Conservation (phyloP, 2,888 invertebrate species). For the Drosophila yooni region DNA sequence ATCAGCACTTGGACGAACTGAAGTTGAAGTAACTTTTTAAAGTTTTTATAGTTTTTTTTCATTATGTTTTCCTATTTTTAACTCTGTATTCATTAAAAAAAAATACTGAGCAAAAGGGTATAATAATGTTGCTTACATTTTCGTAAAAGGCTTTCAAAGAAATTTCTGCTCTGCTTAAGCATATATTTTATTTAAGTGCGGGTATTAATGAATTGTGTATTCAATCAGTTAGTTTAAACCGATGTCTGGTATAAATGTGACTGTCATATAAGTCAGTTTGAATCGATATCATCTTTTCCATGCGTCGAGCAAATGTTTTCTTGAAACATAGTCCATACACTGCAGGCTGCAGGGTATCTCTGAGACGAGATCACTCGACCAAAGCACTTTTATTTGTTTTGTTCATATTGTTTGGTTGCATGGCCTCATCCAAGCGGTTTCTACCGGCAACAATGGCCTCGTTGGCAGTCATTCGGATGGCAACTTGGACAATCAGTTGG, state of each 20-base stretch:
- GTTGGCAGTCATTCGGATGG: constrained; percentile 14
- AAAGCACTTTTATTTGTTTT: constrained; percentile 17
- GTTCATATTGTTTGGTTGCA: constrained; percentile 48
- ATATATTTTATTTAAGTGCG: not conserved
- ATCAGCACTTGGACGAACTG: constrained; percentile 12
- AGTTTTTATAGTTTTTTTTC: constrained; percentile 38
- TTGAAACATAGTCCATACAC: not conserved
- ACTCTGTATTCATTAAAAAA: not conserved
- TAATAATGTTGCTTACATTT: not conserved
- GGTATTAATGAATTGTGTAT: not conserved
- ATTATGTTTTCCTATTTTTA: not conserved
- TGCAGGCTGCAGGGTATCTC: not conserved
- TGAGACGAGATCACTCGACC: too few relatives aligned
- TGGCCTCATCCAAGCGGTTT: constrained; percentile 68
- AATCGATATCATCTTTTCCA: not conserved
- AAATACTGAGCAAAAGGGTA: not conserved
- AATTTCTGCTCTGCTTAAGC: not conserved
- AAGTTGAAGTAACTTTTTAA: constrained; percentile 58
- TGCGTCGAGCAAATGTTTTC: not conserved
- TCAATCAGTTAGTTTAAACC: not conserved
- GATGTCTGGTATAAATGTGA: too few relatives aligned
- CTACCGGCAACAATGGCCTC: constrained; percentile 52
- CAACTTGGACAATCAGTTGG: constrained; percentile 12
- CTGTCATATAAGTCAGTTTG: not conserved
- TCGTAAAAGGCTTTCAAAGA: not conserved